Conservation (phyloP, 2,888 invertebrate genomes). For the Atherix ibis region DNA sequence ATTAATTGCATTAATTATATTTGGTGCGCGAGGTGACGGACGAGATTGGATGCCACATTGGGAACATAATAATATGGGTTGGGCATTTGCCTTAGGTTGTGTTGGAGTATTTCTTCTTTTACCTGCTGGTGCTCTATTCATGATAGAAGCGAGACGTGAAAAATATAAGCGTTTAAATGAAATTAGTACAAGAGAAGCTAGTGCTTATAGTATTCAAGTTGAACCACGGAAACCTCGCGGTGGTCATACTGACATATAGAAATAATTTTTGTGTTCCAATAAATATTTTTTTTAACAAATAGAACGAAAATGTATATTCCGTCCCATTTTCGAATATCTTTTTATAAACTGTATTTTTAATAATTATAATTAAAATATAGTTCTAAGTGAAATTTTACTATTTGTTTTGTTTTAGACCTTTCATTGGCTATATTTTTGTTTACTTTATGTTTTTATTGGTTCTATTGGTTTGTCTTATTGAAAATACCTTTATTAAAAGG, state of each 20-base stretch:
- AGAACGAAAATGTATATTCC: no score
- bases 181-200: constrained; percentile 47
- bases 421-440: no score
- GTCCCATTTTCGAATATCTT: no score
- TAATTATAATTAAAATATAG: no score
- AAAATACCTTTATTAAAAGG: no score
- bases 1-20: constrained; percentile 68
- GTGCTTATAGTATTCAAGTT: constrained; percentile 50
- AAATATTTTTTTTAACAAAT: no score
- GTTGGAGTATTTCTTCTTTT: constrained; percentile 60
- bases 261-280: no score
- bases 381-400: no score
- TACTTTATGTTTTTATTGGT: no score
- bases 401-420: no score
- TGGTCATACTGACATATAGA: constrained; percentile 7
- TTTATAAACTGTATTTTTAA: no score
- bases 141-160: constrained; percentile 68
- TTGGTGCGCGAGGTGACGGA: constrained; percentile 80
- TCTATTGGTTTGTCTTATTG: no score
- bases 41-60: constrained; percentile 93
- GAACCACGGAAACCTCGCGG: constrained; percentile 9
- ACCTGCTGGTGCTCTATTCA: constrained; percentile 62
- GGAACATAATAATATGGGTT: constrained; percentile 88
- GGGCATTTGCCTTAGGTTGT: constrained; percentile 81
- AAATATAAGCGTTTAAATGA: constrained; percentile 57